Base-by-base conservation (phyloP, 2,113 vertebrate genomes). In the Cyanistes caeruleus region DNA sequence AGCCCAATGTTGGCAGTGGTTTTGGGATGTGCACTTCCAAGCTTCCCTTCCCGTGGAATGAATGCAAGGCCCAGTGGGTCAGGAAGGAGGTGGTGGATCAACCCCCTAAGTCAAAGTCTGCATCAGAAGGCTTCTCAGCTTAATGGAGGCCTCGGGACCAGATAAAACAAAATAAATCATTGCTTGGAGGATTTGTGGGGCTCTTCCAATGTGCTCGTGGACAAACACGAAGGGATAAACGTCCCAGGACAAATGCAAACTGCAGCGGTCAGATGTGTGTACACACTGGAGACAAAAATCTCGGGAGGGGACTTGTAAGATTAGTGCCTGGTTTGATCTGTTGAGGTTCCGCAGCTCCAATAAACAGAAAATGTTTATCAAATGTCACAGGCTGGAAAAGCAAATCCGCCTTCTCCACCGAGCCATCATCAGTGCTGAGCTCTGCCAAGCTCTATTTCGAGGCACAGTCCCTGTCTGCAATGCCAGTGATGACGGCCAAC, bases 401-500 rank as follows among this genome's bases (percentile, higher is more conserved):
- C 18, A 93, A 92, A 82, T 19, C 85, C 0, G 3, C 55, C 59
- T 84, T 64, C 55, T 69, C 88, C 60, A 53, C 55, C 5, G 25
- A 58, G 74, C 74, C 75, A 17, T 13, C 84, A 13, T 37, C 59
- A 18, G 28, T 1, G 55, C 73, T 74, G 85, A 49, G 72, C 88
- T 76, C 68, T 86, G 95, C 95, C 95, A 73, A 44, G 86, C 79
- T 74, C 94, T 96, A 60, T 92, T 96, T 96, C 14, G 5, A 95
- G 91, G 91, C 86, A 65, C 37, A 14, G 89, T 27, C 84, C 86
- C 83, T 41, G 79, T 18, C 44, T 83, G 94, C 62, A n/a, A 1
- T 64, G 86, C 91, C 91, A 73, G 79, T 2, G 27, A 35, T 19
- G 70, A 63, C 1, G 2, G 91, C 83, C 87, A 91, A 46, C 46